phyloP scores from a whole-genome alignment of 2,888 invertebrate genomes.

The Saturnia pavonia region DNA sequence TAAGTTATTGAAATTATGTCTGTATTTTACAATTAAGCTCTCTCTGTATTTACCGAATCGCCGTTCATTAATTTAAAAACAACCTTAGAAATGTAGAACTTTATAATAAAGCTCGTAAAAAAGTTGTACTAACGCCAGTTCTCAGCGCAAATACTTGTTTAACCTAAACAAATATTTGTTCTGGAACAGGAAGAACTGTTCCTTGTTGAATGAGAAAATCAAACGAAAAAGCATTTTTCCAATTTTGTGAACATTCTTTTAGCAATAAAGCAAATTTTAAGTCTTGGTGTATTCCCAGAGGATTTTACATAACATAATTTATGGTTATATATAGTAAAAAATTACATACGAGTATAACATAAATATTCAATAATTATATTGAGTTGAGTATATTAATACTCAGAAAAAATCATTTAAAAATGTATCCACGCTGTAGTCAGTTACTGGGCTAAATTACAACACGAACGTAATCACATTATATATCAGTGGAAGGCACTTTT shows the following conservation, averaged over 20 bases:
- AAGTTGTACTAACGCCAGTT: background rate
- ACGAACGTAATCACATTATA: no score
- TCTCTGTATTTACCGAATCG: background rate
- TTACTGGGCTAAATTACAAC: no score
- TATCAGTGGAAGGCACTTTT: no score
- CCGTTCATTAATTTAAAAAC: background rate
- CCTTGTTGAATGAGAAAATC: constrained; percentile 20
- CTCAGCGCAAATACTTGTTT: constrained; percentile 20
- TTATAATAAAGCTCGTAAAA: background rate
- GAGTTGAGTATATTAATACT: no score
- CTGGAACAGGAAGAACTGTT: constrained; percentile 15
- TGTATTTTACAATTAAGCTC: background rate
- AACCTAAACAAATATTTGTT: constrained; percentile 20
- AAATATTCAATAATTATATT: no score
- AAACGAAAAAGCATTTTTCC: constrained; percentile 11
- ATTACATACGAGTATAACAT: background rate
- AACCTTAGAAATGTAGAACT: background rate
- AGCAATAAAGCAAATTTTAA: background rate
- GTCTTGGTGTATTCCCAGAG: background rate
- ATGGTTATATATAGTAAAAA: no score
- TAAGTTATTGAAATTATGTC: background rate
- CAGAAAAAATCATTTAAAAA: no score
- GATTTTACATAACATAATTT: background rate
- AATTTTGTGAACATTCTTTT: background rate
- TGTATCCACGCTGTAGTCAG: no score